Conservation (phyloP, 2,113 vertebrate genomes). For the Sciurus niger region DNA sequence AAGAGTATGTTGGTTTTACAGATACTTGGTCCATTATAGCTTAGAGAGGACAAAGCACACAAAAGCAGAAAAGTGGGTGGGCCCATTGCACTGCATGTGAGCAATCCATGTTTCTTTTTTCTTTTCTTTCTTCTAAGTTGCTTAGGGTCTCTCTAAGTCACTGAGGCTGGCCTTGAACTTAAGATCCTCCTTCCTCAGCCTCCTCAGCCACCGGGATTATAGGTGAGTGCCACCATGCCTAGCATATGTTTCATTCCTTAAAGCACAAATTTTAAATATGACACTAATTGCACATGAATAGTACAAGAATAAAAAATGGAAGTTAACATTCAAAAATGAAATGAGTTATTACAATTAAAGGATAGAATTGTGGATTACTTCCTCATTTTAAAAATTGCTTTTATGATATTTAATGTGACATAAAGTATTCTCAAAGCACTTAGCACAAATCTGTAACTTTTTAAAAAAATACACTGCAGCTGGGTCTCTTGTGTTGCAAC, state of each 20-base stretch:
- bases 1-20: not conserved
- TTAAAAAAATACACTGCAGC: constrained; percentile 29
- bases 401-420: not conserved
- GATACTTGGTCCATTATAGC: not conserved
- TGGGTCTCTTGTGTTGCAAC: constrained; percentile 12
- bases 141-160: too few species aligned
- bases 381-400: constrained; percentile 8
- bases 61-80: not conserved
- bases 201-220: too few species aligned
- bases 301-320: constrained; percentile 42
- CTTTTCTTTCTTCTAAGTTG: not conserved
- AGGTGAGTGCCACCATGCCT: too few species aligned
- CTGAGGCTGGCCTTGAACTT: too few species aligned
- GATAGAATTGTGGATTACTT: not conserved
- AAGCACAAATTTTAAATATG: constrained; percentile 5
- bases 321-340: constrained; percentile 42
- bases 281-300: not conserved
- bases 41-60: not conserved
- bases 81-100: not conserved
- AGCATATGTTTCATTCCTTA: not conserved
- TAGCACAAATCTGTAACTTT: not conserved
- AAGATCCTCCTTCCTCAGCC: too few species aligned
- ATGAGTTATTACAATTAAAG: not conserved
- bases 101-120: not conserved
- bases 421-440: constrained; percentile 36